These are phyloP conservation scores for Enteromius mattozi DNA, from an alignment of 2,797 vertebrate species.

Conservation along the genomic window DNA sequence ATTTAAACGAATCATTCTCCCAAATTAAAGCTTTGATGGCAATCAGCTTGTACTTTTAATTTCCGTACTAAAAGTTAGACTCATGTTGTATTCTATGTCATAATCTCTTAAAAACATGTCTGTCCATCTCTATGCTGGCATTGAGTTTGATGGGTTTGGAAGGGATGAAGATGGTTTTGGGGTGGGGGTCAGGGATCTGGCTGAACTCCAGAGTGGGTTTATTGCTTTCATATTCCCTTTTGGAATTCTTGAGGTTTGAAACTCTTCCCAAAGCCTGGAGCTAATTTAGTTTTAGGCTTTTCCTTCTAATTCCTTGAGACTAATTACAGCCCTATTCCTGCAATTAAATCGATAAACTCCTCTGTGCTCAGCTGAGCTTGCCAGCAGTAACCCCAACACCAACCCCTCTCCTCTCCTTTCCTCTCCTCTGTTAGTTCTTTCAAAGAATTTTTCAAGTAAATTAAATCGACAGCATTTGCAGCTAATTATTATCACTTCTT, in stretches of 20 bases:
- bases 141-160: constrained; percentile 26
- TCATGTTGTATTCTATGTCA: constrained; percentile 1
- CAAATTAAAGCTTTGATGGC: neutral
- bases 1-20: neutral
- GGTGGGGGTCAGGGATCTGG: constrained; percentile 44
- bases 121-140: constrained; percentile 58
- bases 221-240: constrained; percentile 62
- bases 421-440: constrained; percentile 3
- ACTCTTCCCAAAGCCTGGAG: constrained; percentile 71
- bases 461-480: neutral
- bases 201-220: constrained; percentile 64
- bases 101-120: constrained; percentile 26
- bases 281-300: constrained; percentile 76
- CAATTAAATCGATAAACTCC: constrained; percentile 79
- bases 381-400: constrained; percentile 54
- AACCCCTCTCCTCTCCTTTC: constrained; percentile 39
- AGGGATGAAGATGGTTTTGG: constrained; percentile 28
- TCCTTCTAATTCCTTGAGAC: constrained; percentile 75
- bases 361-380: constrained; percentile 66
- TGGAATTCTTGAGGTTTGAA: constrained; percentile 80
- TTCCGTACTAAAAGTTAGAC: constrained; percentile 32
- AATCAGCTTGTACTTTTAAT: constrained; percentile 18
- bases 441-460: too few species aligned
- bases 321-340: constrained; percentile 76
- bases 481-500: neutral